Evolutionary conservation across 2,797 vertebrate species (phyloP).

Genomic region (Setipinna tenuifilis): DNA sequence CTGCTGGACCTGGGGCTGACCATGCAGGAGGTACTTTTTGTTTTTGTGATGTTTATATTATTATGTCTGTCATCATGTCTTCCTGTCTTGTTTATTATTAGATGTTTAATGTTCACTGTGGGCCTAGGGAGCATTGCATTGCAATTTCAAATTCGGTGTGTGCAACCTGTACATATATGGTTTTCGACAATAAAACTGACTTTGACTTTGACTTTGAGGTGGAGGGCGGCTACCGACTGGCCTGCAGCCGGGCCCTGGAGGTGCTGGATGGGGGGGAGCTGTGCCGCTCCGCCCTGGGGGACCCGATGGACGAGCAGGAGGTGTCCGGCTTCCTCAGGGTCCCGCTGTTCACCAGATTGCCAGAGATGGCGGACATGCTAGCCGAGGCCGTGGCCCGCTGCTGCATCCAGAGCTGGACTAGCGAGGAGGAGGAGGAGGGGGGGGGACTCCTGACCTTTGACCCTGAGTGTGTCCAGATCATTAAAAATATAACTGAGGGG

Average conservation of each 20-base stretch:
- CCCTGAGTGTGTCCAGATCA: conserved; percentile 41
- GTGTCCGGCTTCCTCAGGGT: conserved; percentile 44
- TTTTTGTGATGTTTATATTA: too few relatives aligned
- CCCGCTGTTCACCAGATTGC: conserved; percentile 37
- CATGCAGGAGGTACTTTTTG: too few relatives aligned
- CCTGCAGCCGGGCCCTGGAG: conserved; percentile 44
- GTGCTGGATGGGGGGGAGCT: conserved; percentile 45
- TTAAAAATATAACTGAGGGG: conserved; percentile 38
- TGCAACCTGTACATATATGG: too few relatives aligned
- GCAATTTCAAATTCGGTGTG: too few relatives aligned
- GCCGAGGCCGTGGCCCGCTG: conserved; percentile 32
- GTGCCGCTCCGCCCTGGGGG: conserved; percentile 35
- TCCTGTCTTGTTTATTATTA: too few relatives aligned
- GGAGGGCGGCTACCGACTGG: conserved; percentile 50
- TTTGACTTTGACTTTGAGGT: too few relatives aligned
- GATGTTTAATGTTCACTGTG: too few relatives aligned
- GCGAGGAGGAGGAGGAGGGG: too few relatives aligned
- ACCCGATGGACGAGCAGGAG: conserved; percentile 40
- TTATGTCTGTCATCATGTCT: too few relatives aligned
- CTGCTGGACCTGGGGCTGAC: conserved; percentile 45
- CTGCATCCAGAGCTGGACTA: conserved; percentile 43
- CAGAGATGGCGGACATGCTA: conserved; percentile 36
- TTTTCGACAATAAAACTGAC: too few relatives aligned
- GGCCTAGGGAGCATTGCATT: too few relatives aligned
- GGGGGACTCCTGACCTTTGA: conserved; percentile 52